phyloP scores from a whole-genome alignment of 2,888 invertebrate species.

The Agrypnus murinus region DNA sequence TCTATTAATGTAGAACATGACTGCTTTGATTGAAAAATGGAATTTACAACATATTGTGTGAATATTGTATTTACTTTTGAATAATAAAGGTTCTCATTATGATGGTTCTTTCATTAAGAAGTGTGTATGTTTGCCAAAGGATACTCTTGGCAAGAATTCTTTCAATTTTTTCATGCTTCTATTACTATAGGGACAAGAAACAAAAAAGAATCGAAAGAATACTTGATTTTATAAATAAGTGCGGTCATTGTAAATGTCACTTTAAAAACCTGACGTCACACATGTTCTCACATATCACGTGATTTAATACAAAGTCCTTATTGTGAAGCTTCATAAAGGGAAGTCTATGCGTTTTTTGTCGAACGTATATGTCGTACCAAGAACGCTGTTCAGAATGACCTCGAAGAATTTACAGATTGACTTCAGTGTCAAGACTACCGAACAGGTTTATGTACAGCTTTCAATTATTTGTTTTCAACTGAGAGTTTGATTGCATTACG shows the following conservation, averaged over 20 bases:
- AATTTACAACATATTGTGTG: too few species aligned
- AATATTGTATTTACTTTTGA: too few species aligned
- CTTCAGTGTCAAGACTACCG: conserved; percentile 58
- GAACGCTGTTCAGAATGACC: conserved; percentile 56
- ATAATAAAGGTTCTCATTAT: too few species aligned
- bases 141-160: too few species aligned
- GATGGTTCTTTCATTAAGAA: too few species aligned
- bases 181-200: not conserved
- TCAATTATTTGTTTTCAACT: conserved; percentile 49
- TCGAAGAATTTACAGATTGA: conserved; percentile 56
- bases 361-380: conserved; percentile 52
- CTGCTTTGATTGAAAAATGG: too few species aligned
- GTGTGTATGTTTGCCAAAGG: too few species aligned
- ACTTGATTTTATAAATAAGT: conserved; percentile 34
- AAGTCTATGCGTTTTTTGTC: conserved; percentile 49
- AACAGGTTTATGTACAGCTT: conserved; percentile 57
- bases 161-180: not conserved
- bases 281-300: conserved; percentile 49
- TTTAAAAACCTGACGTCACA: conserved; percentile 48
- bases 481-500: conserved; percentile 36
- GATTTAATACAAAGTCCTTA: conserved; percentile 50
- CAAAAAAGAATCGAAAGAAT: conserved; percentile 5
- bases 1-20: too few species aligned
- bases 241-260: conserved; percentile 45
- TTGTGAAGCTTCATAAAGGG: conserved; percentile 50